These are phyloP conservation scores for Plebejus anna DNA, from an alignment of 2,888 invertebrate genomes.

Conservation along the genomic window DNA sequence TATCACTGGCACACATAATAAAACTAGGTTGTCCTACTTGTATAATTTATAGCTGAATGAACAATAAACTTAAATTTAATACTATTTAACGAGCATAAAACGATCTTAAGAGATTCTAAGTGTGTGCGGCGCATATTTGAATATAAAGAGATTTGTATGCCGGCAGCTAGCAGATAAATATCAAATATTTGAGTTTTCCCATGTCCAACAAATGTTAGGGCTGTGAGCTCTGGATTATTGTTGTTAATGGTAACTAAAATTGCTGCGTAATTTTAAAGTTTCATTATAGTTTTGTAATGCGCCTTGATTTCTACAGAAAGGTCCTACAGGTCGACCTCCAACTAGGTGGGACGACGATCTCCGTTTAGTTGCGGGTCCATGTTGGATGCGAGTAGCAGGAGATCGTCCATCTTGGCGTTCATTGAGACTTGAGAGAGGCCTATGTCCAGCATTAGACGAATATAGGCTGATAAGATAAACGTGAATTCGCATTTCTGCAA, in stretches of 20 bases:
- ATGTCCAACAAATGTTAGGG: conserved; percentile 4
- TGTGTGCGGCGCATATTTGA: conserved; percentile 6
- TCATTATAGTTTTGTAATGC: background rate
- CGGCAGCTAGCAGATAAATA: conserved; percentile 17
- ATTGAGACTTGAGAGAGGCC: no score
- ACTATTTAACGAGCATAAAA: conserved; percentile 11
- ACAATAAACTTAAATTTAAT: conserved; percentile 9
- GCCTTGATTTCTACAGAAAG: background rate
- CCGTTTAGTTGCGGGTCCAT: no score
- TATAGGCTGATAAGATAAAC: no score
- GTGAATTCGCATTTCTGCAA: no score
- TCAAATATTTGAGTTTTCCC: conserved; percentile 23
- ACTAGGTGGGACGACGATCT: no score
- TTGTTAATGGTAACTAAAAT: background rate
- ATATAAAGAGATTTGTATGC: conserved; percentile 21
- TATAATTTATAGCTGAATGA: conserved; percentile 8
- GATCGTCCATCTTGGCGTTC: no score
- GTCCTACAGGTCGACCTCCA: no score
- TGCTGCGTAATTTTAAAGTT: background rate
- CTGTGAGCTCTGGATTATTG: background rate
- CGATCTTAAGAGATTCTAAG: conserved; percentile 18
- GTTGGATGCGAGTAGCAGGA: no score
- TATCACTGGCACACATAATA: background rate
- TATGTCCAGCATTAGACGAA: no score
- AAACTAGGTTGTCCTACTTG: background rate